phyloP scores from a whole-genome alignment of 2,888 invertebrate species.

The Tholera decimalis region DNA sequence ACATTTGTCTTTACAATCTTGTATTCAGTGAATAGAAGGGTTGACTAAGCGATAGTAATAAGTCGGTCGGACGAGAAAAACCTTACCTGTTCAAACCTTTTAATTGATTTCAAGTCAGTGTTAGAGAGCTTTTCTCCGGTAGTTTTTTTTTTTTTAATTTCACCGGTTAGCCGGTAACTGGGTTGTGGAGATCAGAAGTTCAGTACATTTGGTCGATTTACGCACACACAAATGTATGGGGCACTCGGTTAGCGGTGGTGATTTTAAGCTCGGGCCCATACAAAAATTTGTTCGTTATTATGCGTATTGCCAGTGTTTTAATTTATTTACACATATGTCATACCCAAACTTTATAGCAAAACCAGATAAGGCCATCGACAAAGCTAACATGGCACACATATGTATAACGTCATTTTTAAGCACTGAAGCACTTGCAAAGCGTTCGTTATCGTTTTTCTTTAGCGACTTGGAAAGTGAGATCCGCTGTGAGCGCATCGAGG shows the following conservation, averaged over 20 bases:
- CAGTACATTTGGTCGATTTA: too few species aligned
- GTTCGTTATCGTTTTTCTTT: conserved; percentile 7
- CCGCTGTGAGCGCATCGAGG: conserved; percentile 92
- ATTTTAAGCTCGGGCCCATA: too few species aligned
- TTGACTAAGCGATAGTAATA: background rate
- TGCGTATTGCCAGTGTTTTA: too few species aligned
- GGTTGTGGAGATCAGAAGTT: too few species aligned
- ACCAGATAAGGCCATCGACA: too few species aligned
- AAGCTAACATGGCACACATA: background rate
- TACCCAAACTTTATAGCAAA: too few species aligned
- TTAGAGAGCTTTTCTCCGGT: background rate
- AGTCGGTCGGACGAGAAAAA: background rate
- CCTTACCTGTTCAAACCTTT: background rate
- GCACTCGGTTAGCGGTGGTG: too few species aligned
- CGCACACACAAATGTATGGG: too few species aligned
- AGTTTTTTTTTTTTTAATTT: too few species aligned
- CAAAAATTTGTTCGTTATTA: too few species aligned
- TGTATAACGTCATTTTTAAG: conserved; percentile 10
- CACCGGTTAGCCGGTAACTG: too few species aligned
- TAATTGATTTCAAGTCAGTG: background rate
- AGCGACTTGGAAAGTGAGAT: conserved; percentile 88
- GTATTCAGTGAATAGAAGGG: background rate
- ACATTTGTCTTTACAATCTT: background rate
- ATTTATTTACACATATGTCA: too few species aligned
- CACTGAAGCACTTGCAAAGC: conserved; percentile 7